A percentile compares a stretch with the other conserved stretches of the same genome.
Conservation (phyloP, 2,888 invertebrate species). For the Nectonema munidae region DNA sequence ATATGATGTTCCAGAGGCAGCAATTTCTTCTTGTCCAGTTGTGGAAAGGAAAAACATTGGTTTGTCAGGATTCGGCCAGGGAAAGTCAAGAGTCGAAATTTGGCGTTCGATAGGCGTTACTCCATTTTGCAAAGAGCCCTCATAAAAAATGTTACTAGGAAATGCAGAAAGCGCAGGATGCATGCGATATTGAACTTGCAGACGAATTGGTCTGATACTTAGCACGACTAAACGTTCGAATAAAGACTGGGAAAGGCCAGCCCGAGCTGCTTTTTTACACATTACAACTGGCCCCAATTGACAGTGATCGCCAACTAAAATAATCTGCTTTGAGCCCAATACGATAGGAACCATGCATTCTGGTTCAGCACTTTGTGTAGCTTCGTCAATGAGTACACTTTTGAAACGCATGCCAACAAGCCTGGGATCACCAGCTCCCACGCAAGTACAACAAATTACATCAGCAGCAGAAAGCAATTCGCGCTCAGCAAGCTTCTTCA, state of each 20-base stretch:
- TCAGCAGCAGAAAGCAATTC: slow-evolving; percentile 53
- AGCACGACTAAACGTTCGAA: slow-evolving; percentile 85
- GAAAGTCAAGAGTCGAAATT: slow-evolving; percentile 59
- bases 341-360: slow-evolving; percentile 98
- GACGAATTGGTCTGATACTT: slow-evolving; percentile 71
- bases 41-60: slow-evolving; percentile 98
- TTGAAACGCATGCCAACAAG: slow-evolving; percentile 68
- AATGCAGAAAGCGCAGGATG: slow-evolving; percentile 85
- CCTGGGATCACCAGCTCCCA: slow-evolving; percentile 80
- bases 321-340: slow-evolving; percentile 70
- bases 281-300: slow-evolving; percentile 93
- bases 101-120: slow-evolving; percentile 73
- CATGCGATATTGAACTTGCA: slow-evolving; percentile 87
- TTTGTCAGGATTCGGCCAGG: slow-evolving; percentile 76
- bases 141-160: slow-evolving; percentile 95
- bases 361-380: slow-evolving; percentile 56
- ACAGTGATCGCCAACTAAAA: slow-evolving; percentile 92
- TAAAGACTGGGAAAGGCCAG: slow-evolving; percentile 74
- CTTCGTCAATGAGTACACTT: slow-evolving; percentile 32
- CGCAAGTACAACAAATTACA: slow-evolving; percentile 93
- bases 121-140: slow-evolving; percentile 88
- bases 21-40: slow-evolving; percentile 78
- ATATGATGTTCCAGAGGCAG: slow-evolving; percentile 88
- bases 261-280: slow-evolving; percentile 73
- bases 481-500: slow-evolving; percentile 61